Base-by-base conservation (phyloP, 2,797 vertebrate species). In the Labroides dimidiatus region DNA sequence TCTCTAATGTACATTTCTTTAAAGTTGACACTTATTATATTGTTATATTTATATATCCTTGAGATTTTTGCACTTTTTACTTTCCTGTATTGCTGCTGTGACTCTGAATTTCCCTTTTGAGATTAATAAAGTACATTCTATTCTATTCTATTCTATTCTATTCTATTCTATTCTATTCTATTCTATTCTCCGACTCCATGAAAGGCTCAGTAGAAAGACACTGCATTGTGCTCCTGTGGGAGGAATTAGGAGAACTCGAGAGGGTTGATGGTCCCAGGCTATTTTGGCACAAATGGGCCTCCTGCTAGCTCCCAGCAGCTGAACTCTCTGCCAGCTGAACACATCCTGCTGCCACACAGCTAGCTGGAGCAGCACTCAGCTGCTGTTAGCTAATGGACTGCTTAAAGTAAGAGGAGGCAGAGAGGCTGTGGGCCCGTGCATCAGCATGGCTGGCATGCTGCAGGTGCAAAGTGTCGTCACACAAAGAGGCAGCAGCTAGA, bases 301-400 rank as follows among this genome's bases (percentile, higher is more conserved):
- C 80, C 75, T 67, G 73, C 84, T 47, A 54, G 62, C 51, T 68
- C 71, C 77, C 75, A 62, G 71, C 39, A 24, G 84, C 77, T 50
- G 53, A 64, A 39, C 66, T 70, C 69, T 69, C 37, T 80, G 75
- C 78, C 77, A 86, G 76, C 69, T 64, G 65, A 90, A 77, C 64
- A 69, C 62, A 59, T 77, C 81, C 78, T 86, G 85, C 81, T 66
- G 69, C 72, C 72, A 71, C 72, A 56, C 67, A 45, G 73, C 68
- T 75, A 81, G 77, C 81, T 48, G 19, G 17, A 76, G 80, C 62
- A 45, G 73, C 77, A 62, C 70, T 80, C 71, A 66, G 72, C 73
- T 47, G 24, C 72, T 73, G 60, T 49, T 59, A 84, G 73, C 80
- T 86, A 86, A 89, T 88, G 80, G 70, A 77, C 64, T 60, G 66